phyloP scores from a whole-genome alignment of 2,888 invertebrate genomes.

The Metallyticus violacea region DNA sequence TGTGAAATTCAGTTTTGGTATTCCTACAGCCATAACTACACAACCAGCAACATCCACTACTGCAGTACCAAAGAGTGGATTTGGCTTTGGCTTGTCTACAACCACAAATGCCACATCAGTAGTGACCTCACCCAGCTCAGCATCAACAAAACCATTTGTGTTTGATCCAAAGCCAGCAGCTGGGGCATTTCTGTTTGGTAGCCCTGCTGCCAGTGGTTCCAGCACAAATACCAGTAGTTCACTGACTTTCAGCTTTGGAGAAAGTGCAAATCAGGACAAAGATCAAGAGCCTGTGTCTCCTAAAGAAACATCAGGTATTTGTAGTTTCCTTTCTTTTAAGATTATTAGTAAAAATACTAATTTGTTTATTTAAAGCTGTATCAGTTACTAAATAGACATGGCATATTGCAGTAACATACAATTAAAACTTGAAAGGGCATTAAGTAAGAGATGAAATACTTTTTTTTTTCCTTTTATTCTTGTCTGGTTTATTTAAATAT shows the following conservation, averaged over 20 bases:
- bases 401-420: too few relatives aligned
- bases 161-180: conserved; percentile 25
- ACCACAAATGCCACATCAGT: conserved; percentile 5
- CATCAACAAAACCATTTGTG: conserved; percentile 1
- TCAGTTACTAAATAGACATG: too few relatives aligned
- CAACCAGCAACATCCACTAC: conserved; percentile 15
- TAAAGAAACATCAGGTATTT: background rate
- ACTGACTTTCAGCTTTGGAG: conserved; percentile 39
- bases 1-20: background rate
- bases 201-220: background rate
- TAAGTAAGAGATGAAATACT: too few relatives aligned
- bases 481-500: too few relatives aligned
- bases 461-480: too few relatives aligned
- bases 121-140: background rate
- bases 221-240: conserved; percentile 30
- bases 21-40: conserved; percentile 9
- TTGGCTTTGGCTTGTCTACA: conserved; percentile 35
- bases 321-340: background rate
- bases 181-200: conserved; percentile 25
- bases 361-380: too few relatives aligned
- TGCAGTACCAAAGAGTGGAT: conserved; percentile 25
- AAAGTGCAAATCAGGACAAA: background rate
- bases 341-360: too few relatives aligned
- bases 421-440: too few relatives aligned
- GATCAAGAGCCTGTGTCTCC: background rate